Evolutionary conservation across 1,140 invertebrate species (phyloP).

Genomic region (Steinernema khuongi): DNA sequence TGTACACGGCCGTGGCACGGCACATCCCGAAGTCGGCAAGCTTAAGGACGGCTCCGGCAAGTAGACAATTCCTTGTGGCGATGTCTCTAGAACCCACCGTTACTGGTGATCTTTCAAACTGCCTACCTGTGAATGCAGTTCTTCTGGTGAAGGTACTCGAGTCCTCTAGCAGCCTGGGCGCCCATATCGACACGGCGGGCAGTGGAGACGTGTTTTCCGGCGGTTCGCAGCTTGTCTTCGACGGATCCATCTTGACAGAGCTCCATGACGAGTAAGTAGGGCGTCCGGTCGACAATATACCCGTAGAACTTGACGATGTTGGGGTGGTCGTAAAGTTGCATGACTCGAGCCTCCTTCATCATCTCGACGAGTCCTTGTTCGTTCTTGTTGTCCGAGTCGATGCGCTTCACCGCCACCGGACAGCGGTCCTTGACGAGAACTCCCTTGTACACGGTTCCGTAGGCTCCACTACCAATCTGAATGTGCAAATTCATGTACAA

Average conservation of each 20-base stretch:
- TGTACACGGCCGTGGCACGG: conserved; percentile 45
- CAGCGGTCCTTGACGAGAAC: conserved; percentile 25
- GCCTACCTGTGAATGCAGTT: conserved; percentile 12
- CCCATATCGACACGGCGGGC: conserved; percentile 27
- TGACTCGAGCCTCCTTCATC: conserved; percentile 52
- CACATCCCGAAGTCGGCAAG: conserved; percentile 53
- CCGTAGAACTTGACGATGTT: conserved; percentile 52
- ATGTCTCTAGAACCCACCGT: conserved; percentile 40
- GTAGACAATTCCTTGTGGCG: conserved; percentile 47
- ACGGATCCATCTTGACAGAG: conserved; percentile 47
- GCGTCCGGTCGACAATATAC: conserved; percentile 43
- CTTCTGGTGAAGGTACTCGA: conserved; percentile 49
- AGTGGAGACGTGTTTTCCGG: conserved; percentile 15
- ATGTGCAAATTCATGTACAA: background rate
- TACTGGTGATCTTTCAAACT: background rate
- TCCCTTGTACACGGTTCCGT: conserved; percentile 49
- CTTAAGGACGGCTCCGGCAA: conserved; percentile 36
- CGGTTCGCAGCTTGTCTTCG: conserved; percentile 40
- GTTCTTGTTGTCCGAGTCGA: conserved; percentile 45
- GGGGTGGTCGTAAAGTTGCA: conserved; percentile 48
- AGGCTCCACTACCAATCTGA: conserved; percentile 48
- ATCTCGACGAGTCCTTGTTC: conserved; percentile 45
- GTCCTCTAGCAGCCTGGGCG: conserved; percentile 41
- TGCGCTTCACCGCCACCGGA: conserved; percentile 42
- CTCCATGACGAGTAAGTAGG: conserved; percentile 50